Evolutionary conservation across 2,797 vertebrate species (phyloP).

Genomic region (Australoheros facetus): DNA sequence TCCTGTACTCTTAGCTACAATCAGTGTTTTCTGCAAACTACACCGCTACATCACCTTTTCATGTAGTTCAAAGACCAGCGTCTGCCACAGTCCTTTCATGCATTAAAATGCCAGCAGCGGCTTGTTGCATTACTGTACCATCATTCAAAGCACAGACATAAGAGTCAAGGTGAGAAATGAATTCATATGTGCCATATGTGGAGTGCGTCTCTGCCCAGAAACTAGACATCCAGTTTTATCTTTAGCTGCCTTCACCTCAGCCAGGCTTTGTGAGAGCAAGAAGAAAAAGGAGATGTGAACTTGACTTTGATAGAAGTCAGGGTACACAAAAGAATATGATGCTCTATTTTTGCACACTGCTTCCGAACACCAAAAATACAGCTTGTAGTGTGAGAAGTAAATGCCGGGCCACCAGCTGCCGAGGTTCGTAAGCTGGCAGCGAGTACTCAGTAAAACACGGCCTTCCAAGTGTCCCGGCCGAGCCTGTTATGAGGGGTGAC

Average conservation of each 20-base stretch:
- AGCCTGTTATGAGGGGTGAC: slow-evolving; percentile 4
- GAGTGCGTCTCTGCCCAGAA: slow-evolving; percentile 28
- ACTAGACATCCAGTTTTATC: slow-evolving; percentile 42
- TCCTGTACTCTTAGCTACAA: background rate
- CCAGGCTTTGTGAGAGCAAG: slow-evolving; percentile 3
- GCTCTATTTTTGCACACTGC: slow-evolving; percentile 49
- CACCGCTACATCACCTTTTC: slow-evolving; percentile 2
- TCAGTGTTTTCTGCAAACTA: background rate
- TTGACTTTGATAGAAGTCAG: slow-evolving; percentile 39
- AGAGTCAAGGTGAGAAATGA: slow-evolving; percentile 51
- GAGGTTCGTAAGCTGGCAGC: background rate
- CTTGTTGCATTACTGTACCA: slow-evolving; percentile 19
- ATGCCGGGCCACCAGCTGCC: slow-evolving; percentile 18
- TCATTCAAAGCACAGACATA: slow-evolving; percentile 24
- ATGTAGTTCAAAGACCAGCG: slow-evolving; percentile 7
- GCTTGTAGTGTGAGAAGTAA: slow-evolving; percentile 27
- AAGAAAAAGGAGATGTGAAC: slow-evolving; percentile 30
- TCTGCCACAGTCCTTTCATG: slow-evolving; percentile 19
- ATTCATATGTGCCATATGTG: slow-evolving; percentile 19
- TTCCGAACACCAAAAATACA: slow-evolving; percentile 24
- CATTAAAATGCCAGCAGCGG: slow-evolving; percentile 33
- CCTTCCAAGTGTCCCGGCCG: slow-evolving; percentile 13
- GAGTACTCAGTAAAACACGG: slow-evolving; percentile 7
- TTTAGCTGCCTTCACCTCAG: slow-evolving; percentile 15
- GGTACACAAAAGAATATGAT: slow-evolving; percentile 47